Evolutionary conservation across 1,140 invertebrate species (phyloP), one percentile per base, ranked within the genome.

Genomic region (Gonatopus flavifemur): DNA sequence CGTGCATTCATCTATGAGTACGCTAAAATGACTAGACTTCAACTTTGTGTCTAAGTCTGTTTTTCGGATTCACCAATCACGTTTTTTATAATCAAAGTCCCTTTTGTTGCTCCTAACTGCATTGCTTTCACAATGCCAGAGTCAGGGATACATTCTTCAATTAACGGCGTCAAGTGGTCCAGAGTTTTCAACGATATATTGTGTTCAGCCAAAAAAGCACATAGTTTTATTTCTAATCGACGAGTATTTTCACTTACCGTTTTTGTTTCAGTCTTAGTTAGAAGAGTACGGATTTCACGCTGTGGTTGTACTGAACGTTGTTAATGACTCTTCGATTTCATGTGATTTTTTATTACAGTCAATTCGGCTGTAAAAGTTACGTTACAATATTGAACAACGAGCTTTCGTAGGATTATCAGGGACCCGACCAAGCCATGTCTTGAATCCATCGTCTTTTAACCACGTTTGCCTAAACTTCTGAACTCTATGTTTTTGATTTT

Each of bases 1-100:
- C 1, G 62, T 67, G 10, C 59, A 64, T 46, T 63, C 65, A 43
- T 63, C 62, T 18, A 44, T 55, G 3, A 65, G 22, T 9, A 67
- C 51, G 42, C 49, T 54, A 41, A 63, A 60, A 16, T 43, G 38
- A 7, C 30, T 49, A n/a, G 16, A 19, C 40, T 64, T 59, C n/a
- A 64, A 41, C 35, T 54, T 55, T 20, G 9, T 25, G 16, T 13
- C 15, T 10, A 65, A 39, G 9, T 10, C 10, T 15, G 9, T 43
- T 62, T 57, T 36, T 57, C 18, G 6, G 38, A 28, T 15, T 41
- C 39, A n/a, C 57, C 63, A 41, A 66, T 40, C 3, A 62, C 59
- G 44, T 65, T 59, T 43, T 49, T 57, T 1, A 65, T 40, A 13
- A 65, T 42, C 0, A 42, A 47, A 4, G 45, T 52, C n/a, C 16